phyloP scores from a whole-genome alignment of 1,140 invertebrate species.

The Solenopsis invicta region DNA sequence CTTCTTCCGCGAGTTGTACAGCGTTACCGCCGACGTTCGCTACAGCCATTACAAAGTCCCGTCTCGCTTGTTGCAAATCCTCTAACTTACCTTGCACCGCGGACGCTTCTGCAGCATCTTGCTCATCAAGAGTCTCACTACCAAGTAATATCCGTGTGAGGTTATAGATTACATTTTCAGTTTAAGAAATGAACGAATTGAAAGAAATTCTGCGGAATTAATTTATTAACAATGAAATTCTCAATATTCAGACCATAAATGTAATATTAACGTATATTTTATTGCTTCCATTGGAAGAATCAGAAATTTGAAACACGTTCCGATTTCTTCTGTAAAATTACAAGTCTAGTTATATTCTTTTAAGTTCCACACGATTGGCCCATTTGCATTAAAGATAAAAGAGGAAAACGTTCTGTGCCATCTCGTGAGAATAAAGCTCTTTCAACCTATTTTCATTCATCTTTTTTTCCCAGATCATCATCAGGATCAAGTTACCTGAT shows the following conservation, averaged over 20 bases:
- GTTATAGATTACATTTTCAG: not conserved
- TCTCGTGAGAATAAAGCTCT: not conserved
- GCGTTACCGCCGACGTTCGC: slow-evolving; percentile 77
- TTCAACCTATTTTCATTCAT: not conserved
- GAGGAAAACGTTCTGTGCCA: not conserved
- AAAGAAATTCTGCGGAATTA: not conserved
- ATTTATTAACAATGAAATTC: not conserved
- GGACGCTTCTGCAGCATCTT: slow-evolving; percentile 75
- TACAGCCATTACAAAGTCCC: slow-evolving; percentile 79
- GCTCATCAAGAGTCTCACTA: slow-evolving; percentile 76
- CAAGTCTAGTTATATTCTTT: not conserved
- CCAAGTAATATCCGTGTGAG: not conserved
- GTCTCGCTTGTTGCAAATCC: slow-evolving; percentile 79
- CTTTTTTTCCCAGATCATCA: not conserved
- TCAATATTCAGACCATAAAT: not conserved
- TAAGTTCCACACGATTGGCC: not conserved
- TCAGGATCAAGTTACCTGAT: slow-evolving; percentile 69
- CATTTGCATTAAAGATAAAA: not conserved
- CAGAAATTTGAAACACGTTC: not conserved
- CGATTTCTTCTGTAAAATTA: not conserved
- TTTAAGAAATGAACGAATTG: not conserved
- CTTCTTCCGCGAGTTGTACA: slow-evolving; percentile 56
- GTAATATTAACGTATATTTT: not conserved
- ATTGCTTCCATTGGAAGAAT: not conserved
- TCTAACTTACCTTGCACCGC: slow-evolving; percentile 74